Percentiles rank a stretch among this genome's conserved stretches.
These are phyloP conservation scores for mouse (Mus musculus) DNA, from an alignment of 2,113 vertebrate species.

Conservation along the genomic window GRCm39 chr2:163792501-163793000, in stretches of 20 bases:
- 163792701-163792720: not conserved
- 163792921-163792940: not conserved
- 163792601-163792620: not conserved
- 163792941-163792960: not conserved
- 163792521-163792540: not conserved
- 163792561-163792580: not conserved
- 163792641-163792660: not conserved
- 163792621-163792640: not conserved
- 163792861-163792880: not conserved
- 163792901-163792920: not conserved
- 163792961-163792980: not conserved
- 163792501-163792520: not conserved
- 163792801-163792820: not conserved
- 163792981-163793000: not conserved
- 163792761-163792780: not conserved
- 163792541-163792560: not conserved
- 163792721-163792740: not conserved
- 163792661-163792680: not conserved
- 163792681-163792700: not conserved
- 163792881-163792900: not conserved
- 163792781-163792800: not conserved
- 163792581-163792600: not conserved
- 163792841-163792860: not conserved
- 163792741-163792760: not conserved
- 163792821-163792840: not conserved